These are phyloP conservation scores for Malurus elegans DNA, from an alignment of 2,113 vertebrate species.

Conservation along the genomic window DNA sequence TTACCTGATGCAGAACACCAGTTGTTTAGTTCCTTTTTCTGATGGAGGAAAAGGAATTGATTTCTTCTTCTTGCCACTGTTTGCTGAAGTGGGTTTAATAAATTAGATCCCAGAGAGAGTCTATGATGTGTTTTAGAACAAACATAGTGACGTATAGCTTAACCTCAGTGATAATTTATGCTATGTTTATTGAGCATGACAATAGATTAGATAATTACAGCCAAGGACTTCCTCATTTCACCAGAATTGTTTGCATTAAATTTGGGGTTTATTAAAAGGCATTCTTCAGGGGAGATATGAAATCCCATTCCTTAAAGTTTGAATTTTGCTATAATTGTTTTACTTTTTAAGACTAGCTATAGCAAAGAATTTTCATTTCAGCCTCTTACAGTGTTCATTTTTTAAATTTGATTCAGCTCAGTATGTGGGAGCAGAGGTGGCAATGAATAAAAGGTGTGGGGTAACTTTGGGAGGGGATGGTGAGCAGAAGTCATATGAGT, in stretches of 20 bases:
- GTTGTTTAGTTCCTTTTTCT: not conserved
- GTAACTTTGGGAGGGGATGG: not conserved
- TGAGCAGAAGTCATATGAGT: constrained; percentile 49
- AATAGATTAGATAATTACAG: not conserved
- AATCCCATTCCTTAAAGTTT: not conserved
- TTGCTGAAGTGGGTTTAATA: constrained; percentile 28
- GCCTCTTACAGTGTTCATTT: not conserved
- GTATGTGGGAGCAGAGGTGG: not conserved
- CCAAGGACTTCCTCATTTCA: not conserved
- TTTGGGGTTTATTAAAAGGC: not conserved
- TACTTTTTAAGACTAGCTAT: not conserved
- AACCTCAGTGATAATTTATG: not conserved
- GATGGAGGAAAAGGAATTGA: not conserved
- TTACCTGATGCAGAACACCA: not conserved
- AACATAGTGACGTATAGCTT: not conserved
- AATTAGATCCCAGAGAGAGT: not conserved
- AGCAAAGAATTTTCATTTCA: not conserved
- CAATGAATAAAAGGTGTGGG: constrained; percentile 48
- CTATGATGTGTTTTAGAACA: constrained; percentile 6
- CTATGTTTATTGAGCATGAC: not conserved
- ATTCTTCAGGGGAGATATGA: not conserved
- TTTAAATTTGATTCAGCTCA: not conserved
- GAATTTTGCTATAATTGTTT: not conserved
- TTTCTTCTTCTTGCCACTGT: not conserved
- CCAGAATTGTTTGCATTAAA: not conserved